phyloP scores from a whole-genome alignment of 2,113 vertebrate species.

The Brachyhypopomus gauderio region DNA sequence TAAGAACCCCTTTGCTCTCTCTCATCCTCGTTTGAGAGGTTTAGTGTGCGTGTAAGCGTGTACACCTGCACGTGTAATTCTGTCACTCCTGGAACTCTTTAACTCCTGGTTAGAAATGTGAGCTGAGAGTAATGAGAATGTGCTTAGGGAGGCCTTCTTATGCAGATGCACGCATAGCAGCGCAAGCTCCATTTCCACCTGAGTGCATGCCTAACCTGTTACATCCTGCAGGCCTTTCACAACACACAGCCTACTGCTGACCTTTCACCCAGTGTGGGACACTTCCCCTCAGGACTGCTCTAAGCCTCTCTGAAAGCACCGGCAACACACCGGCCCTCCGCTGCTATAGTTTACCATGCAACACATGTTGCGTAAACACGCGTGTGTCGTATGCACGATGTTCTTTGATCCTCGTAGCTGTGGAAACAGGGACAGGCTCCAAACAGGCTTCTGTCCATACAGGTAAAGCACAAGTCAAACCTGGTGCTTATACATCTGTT shows the following conservation, averaged over 20 bases:
- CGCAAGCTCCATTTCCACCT: neutral
- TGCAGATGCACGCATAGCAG: conserved; percentile 33
- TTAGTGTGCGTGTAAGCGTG: neutral
- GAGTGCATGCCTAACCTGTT: conserved; percentile 42
- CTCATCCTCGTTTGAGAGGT: neutral
- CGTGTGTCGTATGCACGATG: neutral
- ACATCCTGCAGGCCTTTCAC: conserved; percentile 28
- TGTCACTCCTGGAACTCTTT: too few species aligned
- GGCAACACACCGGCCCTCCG: neutral
- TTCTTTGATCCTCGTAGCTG: conserved; percentile 14
- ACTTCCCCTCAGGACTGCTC: neutral
- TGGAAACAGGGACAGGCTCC: conserved; percentile 35
- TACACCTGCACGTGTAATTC: neutral
- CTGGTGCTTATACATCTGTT: conserved; percentile 48
- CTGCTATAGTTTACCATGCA: neutral
- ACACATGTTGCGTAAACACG: too few species aligned
- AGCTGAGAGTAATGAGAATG: conserved; percentile 20
- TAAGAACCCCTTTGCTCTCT: neutral
- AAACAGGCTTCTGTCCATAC: conserved; percentile 25
- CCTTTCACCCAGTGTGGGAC: neutral
- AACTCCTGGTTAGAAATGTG: neutral
- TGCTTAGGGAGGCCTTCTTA: conserved; percentile 20
- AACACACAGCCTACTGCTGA: neutral
- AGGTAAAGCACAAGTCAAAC: conserved; percentile 42
- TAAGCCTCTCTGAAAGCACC: neutral